Evolutionary conservation across 2,888 invertebrate genomes (phyloP), one percentile per base, ranked within the genome.

Genomic region (Melanchra persicariae): DNA sequence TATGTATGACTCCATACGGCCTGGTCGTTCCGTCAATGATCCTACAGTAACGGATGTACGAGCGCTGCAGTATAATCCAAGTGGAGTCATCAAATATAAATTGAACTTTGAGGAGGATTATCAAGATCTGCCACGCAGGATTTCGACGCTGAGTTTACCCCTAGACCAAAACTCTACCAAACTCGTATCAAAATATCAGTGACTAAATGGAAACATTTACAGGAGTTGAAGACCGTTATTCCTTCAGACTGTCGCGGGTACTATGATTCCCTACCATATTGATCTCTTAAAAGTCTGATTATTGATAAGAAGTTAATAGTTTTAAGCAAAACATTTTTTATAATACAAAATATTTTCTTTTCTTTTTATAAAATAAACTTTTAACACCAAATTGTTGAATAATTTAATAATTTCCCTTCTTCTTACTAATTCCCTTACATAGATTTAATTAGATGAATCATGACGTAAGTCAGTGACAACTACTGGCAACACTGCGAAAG

Each of bases 71-170:
- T 70, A 77, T 55, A 74, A 74, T 34, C 70, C 70, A 45, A 58
- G 26, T 64, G 77, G 74, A 55, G 55, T 61, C 30, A 76, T 73
- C 30, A 65, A 62, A 62, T 74, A 74, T 72, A 72, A 67, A 65
- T 70, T 74, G 54, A 69, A 70, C 47, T 74, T 64, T 74, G 59
- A 70, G 30, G 63, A 68, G 24, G 60, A 74, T 37, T 37, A 37
- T 37, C 37, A 37, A 37, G 37, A 37, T 37, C 37, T 37, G 37
- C 37, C 37, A 37, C 37, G 37, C 37, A 37, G 37, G 10, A 37
- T n/a, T 37, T 37, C 37, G 37, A 37, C 37, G 37, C 7, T 1
- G 37, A 37, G 37, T 37, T 37, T 37, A 37, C 37, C 37, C 37
- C 37, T n/a, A n/a, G n/a, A n/a, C n/a, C n/a, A n/a, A n/a, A n/a